Base-by-base conservation (phyloP, 2,113 vertebrate species). In the Carettochelys insculpta region DNA sequence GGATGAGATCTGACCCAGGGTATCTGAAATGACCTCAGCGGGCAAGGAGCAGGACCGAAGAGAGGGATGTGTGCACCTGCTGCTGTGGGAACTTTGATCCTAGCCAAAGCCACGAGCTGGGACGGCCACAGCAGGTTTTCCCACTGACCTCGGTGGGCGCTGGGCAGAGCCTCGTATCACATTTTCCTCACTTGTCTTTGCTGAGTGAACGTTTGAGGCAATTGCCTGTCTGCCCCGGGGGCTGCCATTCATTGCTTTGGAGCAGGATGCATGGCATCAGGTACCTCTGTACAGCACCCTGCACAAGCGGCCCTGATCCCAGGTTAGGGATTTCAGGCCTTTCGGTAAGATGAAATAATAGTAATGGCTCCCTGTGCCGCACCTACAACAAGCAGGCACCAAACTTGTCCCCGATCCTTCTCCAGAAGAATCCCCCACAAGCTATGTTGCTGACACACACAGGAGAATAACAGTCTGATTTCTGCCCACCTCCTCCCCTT, bases 21-120 rank as follows among this genome's bases (percentile, higher is more conserved):
- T 80, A 52, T 91, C 54, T 81, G 68, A 68, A 17, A 7, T 80
- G 80, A 38, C 84, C 87, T 77, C 85, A 79, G 41, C 47, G 47
- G 53, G 31, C n/a, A 85, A 82, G 14, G 80, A 76, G 38, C 7
- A 19, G 20, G 20, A 76, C 38, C 29, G 38, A 80, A 92, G 80
- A n/a, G 2, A 47, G 38, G 13, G 13, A 58, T 27, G 34, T 93
- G 41, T 20, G 2, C 45, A 45, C 25, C 27, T 19, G 7, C 17
- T 56, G 17, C 27, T 56, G 16, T 6, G 16, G 0, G 0, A n/a
- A 19, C 27, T 38, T 43, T 68, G 56, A 86, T 43, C 76, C 54
- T 38, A 22, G 24, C 48, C 27, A 38, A 77, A 52, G 56, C 80
- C 80, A 93, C 68, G 8, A 85, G 48, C 43, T n/a, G 38, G 61